Percentiles rank a stretch among this genome's conserved stretches.
phyloP scores from a whole-genome alignment of 2,888 invertebrate species.

The Drosophila tanythrix region DNA sequence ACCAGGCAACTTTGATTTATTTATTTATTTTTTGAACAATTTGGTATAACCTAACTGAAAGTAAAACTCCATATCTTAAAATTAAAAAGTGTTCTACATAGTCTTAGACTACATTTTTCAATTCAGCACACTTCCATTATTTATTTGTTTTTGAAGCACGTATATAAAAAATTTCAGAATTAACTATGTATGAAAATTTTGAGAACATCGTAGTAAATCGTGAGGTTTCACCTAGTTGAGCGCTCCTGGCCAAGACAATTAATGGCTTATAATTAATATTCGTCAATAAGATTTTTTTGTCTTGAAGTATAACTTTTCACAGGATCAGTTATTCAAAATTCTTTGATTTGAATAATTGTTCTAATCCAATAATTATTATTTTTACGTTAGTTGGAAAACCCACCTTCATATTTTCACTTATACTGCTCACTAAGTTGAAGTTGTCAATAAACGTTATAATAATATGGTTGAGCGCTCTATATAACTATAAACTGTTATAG shows the following conservation, averaged over 20 bases:
- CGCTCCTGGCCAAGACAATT: not conserved
- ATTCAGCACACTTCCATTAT: too few relatives aligned
- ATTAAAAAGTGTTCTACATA: not conserved
- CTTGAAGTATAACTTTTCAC: not conserved
- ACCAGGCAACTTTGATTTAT: too few relatives aligned
- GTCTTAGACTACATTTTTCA: not conserved
- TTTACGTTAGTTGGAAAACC: constrained; percentile 41
- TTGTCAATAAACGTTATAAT: constrained; percentile 8
- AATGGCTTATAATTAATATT: not conserved
- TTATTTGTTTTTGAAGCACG: too few relatives aligned
- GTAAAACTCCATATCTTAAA: too few relatives aligned
- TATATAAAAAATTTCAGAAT: too few relatives aligned
- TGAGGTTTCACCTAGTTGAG: not conserved
- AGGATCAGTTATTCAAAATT: not conserved
- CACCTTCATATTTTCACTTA: constrained; percentile 74
- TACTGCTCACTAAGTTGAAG: constrained; percentile 11
- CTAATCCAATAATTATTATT: not conserved
- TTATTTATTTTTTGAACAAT: too few relatives aligned
- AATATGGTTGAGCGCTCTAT: constrained; percentile 24
- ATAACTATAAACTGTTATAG: constrained; percentile 11
- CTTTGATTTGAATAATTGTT: not conserved
- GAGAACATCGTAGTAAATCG: not conserved
- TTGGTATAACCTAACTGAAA: too few relatives aligned
- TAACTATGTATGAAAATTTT: too few relatives aligned
- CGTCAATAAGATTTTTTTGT: not conserved